Percentiles rank a stretch among this genome's conserved stretches.
Evolutionary conservation across 2,797 vertebrate species (phyloP).

Genomic region (Ptychadena robeensis): DNA sequence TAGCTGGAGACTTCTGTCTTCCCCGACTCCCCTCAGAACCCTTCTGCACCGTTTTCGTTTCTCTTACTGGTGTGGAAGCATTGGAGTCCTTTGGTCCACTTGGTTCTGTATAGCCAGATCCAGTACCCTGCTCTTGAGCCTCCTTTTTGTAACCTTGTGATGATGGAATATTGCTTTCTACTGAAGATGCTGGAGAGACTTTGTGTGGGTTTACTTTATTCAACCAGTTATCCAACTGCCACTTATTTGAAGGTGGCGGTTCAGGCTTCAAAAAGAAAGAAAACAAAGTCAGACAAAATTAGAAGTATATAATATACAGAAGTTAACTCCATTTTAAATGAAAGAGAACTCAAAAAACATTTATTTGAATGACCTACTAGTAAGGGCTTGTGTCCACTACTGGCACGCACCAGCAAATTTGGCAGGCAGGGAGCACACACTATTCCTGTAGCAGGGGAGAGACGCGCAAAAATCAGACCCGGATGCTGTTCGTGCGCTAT

Average conservation of each 20-base stretch:
- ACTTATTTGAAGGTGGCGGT: slow-evolving; percentile 92
- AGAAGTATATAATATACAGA: background rate
- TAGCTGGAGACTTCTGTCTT: slow-evolving; percentile 93
- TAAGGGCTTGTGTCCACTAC: too few relatives aligned
- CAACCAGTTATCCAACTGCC: slow-evolving; percentile 98
- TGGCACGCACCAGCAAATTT: too few relatives aligned
- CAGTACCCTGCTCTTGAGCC: slow-evolving; percentile 82
- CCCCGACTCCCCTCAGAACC: slow-evolving; percentile 87
- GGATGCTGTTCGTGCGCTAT: too few relatives aligned
- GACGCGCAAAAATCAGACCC: too few relatives aligned
- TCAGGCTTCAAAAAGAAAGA: slow-evolving; percentile 81
- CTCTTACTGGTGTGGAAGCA: slow-evolving; percentile 83
- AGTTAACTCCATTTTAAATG: too few relatives aligned
- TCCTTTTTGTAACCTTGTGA: slow-evolving; percentile 93
- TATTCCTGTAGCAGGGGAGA: too few relatives aligned
- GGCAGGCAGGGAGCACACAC: too few relatives aligned
- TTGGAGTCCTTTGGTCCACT: slow-evolving; percentile 86
- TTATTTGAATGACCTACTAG: too few relatives aligned
- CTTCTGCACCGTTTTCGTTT: slow-evolving; percentile 88
- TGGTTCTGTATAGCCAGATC: slow-evolving; percentile 82
- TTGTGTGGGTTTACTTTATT: slow-evolving; percentile 90
- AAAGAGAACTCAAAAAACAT: too few relatives aligned
- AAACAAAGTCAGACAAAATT: background rate
- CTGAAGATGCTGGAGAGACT: slow-evolving; percentile 92
- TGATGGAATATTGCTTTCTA: slow-evolving; percentile 88